A percentile compares a stretch with the other conserved stretches of the same genome.
Evolutionary conservation across 2,113 vertebrate species (phyloP).

Genomic region (Cebus imitator): DNA sequence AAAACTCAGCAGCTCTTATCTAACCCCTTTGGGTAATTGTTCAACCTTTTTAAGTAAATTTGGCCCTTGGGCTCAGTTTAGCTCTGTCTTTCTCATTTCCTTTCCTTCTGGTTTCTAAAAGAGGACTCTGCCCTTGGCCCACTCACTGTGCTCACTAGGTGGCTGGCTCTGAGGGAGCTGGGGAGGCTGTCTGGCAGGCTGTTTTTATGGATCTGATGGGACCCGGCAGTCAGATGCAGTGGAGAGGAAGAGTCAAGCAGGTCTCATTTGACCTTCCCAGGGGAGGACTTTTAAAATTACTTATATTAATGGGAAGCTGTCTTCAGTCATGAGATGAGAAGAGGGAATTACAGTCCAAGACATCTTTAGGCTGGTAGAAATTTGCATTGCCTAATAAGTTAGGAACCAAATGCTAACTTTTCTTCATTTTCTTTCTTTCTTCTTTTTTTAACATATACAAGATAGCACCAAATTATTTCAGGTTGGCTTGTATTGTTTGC

Average conservation of each 20-base stretch:
- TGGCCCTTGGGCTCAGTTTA: not conserved
- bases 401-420: not conserved
- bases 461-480: not conserved
- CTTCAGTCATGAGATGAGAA: not conserved
- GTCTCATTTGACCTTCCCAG: slow-evolving; percentile 36
- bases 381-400: slow-evolving; percentile 1
- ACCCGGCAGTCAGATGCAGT: not conserved
- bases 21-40: not conserved
- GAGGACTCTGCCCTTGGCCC: not conserved
- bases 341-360: slow-evolving; percentile 30
- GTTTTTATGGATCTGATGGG: not conserved
- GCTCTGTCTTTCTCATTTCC: not conserved
- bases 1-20: not conserved
- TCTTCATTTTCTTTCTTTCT: not conserved
- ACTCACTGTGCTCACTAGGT: not conserved
- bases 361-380: not conserved
- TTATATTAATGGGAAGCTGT: slow-evolving; percentile 33
- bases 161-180: not conserved
- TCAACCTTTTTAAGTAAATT: not conserved
- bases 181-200: rapidly evolving
- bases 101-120: not conserved
- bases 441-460: not conserved
- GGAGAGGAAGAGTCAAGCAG: not conserved
- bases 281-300: slow-evolving; percentile 19
- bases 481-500: not conserved